These are phyloP conservation scores for Drosophila engyochracea DNA, from an alignment of 2,888 invertebrate species.

Conservation along the genomic window DNA sequence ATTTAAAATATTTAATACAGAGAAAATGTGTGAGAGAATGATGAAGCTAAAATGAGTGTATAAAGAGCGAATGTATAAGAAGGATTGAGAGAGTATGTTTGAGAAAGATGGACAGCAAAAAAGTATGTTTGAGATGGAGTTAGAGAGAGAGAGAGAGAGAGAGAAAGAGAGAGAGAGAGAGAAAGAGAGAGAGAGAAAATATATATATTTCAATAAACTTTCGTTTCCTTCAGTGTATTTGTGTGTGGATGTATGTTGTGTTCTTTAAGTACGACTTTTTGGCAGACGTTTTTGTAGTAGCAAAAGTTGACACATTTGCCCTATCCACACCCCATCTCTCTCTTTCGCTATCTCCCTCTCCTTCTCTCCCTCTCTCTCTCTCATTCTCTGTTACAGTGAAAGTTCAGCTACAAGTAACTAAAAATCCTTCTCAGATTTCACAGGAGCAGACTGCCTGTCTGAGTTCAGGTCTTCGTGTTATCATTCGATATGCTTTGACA, in stretches of 20 bases:
- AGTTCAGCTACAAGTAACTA: constrained; percentile 18
- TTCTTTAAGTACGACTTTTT: constrained; percentile 61
- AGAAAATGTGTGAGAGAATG: not conserved
- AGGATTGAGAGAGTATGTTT: no score
- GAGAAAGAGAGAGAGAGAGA: not conserved
- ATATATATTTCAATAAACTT: fast-evolving
- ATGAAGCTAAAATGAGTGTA: fast-evolving
- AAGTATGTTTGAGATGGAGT: not conserved
- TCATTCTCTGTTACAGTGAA: not conserved
- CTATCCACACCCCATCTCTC: not conserved
- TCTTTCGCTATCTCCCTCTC: no score
- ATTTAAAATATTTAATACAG: not conserved
- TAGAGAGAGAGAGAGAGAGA: not conserved
- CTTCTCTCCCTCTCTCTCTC: no score
- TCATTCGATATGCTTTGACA: constrained; percentile 26
- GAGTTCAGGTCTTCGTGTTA: not conserved
- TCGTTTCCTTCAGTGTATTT: not conserved
- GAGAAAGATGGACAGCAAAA: no score
- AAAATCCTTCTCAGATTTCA: constrained; percentile 30
- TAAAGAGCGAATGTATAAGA: not conserved
- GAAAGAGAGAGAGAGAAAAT: not conserved
- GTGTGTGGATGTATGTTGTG: constrained; percentile 29
- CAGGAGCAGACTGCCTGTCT: constrained; percentile 1
- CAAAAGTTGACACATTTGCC: constrained; percentile 37
- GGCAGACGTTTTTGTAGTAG: constrained; percentile 46